Conservation (phyloP, 2,113 vertebrate species). For the Salvator merianae region DNA sequence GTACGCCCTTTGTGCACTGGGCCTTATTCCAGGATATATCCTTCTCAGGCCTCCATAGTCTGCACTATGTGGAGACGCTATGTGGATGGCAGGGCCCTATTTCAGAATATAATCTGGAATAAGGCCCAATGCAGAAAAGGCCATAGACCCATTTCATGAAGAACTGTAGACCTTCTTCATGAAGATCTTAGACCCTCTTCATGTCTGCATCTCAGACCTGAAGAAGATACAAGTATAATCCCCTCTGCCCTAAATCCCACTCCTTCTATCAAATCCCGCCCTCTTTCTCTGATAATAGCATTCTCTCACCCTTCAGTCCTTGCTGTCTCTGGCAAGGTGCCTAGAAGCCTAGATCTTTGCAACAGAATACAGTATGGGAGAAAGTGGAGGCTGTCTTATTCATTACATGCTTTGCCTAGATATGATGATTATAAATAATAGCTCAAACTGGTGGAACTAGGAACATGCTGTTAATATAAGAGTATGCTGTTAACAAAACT, state of each 20-base stretch:
- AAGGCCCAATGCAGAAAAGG: no score
- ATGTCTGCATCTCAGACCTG: constrained; percentile 29
- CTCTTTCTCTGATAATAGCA: background rate
- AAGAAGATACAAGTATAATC: constrained; percentile 38
- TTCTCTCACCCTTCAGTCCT: constrained; percentile 19
- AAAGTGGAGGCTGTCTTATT: constrained; percentile 28
- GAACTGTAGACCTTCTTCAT: constrained; percentile 9
- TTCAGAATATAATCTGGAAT: no score
- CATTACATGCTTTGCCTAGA: constrained; percentile 5
- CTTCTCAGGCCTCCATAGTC: no score
- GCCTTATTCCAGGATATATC: no score
- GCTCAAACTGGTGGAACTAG: constrained; percentile 40
- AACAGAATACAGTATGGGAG: background rate
- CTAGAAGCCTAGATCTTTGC: constrained; percentile 30
- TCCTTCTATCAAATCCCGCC: constrained; percentile 25
- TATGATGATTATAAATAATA: constrained; percentile 38
- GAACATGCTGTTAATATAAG: constrained; percentile 37
- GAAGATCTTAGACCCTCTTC: no score
- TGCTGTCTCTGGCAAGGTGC: constrained; percentile 30
- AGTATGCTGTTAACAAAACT: constrained; percentile 38
- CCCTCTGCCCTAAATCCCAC: constrained; percentile 19
- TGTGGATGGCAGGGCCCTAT: no score
- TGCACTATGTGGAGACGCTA: no score
- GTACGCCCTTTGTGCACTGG: no score
- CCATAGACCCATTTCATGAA: constrained; percentile 3